These are phyloP conservation scores for Hemithea aestivaria DNA, from an alignment of 2,888 invertebrate species.

Conservation along the genomic window DNA sequence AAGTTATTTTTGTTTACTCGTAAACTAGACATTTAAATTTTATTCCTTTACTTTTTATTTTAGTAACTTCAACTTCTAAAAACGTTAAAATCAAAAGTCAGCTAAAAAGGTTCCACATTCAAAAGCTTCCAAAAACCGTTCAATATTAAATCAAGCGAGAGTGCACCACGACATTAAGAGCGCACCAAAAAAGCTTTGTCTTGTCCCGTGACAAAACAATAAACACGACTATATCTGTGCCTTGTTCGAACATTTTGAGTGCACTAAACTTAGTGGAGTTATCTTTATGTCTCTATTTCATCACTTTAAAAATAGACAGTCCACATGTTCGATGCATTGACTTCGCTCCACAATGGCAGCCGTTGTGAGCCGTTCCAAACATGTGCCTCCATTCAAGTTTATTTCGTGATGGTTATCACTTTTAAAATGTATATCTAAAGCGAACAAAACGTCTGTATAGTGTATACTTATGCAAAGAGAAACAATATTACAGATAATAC, in stretches of 20 bases:
- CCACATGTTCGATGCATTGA: conserved; percentile 48
- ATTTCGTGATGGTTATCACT: conserved; percentile 19
- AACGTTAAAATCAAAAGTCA: too few relatives aligned
- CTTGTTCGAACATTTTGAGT: conserved; percentile 39
- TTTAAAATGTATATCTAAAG: conserved; percentile 4
- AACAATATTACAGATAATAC: conserved; percentile 15
- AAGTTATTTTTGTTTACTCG: too few relatives aligned
- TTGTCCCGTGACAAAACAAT: conserved; percentile 58
- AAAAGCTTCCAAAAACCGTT: conserved; percentile 46
- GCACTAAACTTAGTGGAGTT: conserved; percentile 51
- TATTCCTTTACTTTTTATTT: too few relatives aligned
- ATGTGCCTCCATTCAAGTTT: conserved; percentile 28
- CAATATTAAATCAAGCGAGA: conserved; percentile 53
- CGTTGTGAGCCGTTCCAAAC: conserved; percentile 30
- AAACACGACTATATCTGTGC: conserved; percentile 50
- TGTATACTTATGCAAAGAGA: conserved; percentile 11
- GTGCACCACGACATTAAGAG: conserved; percentile 53
- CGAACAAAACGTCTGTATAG: conserved; percentile 8
- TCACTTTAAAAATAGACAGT: conserved; percentile 62
- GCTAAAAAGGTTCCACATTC: conserved; percentile 29
- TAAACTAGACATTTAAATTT: too few relatives aligned
- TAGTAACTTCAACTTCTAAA: too few relatives aligned
- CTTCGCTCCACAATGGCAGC: conserved; percentile 30
- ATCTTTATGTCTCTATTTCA: conserved; percentile 69
- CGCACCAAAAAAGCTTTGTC: conserved; percentile 69